These are phyloP conservation scores for Aphis craccivora DNA, from an alignment of 1,140 invertebrate genomes.

Conservation along the genomic window DNA sequence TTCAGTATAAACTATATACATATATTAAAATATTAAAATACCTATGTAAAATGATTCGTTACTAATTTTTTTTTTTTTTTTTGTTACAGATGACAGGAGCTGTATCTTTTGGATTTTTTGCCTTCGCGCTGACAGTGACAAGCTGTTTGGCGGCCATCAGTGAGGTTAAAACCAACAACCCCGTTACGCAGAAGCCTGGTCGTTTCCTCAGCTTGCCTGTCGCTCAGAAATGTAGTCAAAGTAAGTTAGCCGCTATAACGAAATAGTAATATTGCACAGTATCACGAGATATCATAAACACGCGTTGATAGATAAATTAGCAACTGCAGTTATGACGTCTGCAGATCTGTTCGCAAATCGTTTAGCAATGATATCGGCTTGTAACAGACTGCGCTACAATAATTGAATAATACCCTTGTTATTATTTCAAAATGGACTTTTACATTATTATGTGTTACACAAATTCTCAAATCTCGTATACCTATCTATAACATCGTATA, in stretches of 20 bases:
- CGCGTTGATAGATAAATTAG: too few relatives aligned
- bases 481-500: background rate
- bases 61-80: background rate
- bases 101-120: constrained; percentile 17
- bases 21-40: too few relatives aligned
- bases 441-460: background rate
- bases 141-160: constrained; percentile 64
- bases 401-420: too few relatives aligned
- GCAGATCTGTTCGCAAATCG: too few relatives aligned
- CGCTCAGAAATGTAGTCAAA: constrained; percentile 80
- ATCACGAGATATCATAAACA: too few relatives aligned
- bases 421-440: too few relatives aligned
- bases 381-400: too few relatives aligned
- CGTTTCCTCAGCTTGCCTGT: constrained; percentile 81
- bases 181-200: constrained; percentile 67
- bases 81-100: constrained; percentile 41
- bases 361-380: too few relatives aligned
- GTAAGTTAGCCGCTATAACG: constrained; percentile 69
- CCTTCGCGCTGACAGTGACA: constrained; percentile 7
- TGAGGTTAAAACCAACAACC: constrained; percentile 65
- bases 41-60: too few relatives aligned
- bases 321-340: too few relatives aligned
- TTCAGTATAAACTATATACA: too few relatives aligned
- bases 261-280: background rate
- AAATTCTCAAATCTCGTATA: background rate